These are phyloP conservation scores for Eupleurogrammus muticus DNA, from an alignment of 2,797 vertebrate genomes.

Conservation along the genomic window DNA sequence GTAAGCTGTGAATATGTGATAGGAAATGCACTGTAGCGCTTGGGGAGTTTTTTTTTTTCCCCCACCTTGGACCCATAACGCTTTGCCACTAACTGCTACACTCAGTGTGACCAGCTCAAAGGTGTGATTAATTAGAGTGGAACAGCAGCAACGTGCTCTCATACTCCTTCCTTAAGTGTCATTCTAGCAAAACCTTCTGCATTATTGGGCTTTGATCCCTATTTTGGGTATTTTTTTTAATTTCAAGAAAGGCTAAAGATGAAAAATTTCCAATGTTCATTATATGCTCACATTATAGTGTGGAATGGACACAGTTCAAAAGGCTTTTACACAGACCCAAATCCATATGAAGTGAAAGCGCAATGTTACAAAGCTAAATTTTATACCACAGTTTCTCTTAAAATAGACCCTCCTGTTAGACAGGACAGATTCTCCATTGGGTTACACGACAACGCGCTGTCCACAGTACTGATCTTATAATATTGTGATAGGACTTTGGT, in stretches of 20 bases:
- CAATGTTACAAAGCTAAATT: conserved; percentile 39
- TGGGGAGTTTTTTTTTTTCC: conserved; percentile 13
- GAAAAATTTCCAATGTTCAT: conserved; percentile 42
- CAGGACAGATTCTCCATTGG: conserved; percentile 22
- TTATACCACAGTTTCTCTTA: conserved; percentile 39
- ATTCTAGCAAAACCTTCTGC: conserved; percentile 39
- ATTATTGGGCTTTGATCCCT: conserved; percentile 52
- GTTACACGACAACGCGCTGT: conserved; percentile 65
- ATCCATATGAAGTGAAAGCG: conserved; percentile 33
- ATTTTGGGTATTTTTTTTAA: conserved; percentile 48
- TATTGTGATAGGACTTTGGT: no score
- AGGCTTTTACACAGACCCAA: conserved; percentile 34
- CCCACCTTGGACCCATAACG: conserved; percentile 17
- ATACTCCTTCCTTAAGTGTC: conserved; percentile 39
- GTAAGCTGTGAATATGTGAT: conserved; percentile 65
- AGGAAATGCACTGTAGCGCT: conserved; percentile 38
- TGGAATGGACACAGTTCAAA: conserved; percentile 37
- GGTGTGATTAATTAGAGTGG: conserved; percentile 68
- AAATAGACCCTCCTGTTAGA: conserved; percentile 25
- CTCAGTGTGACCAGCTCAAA: conserved; percentile 55
- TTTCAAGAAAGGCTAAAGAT: conserved; percentile 45
- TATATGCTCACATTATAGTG: conserved; percentile 33
- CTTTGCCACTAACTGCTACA: conserved; percentile 41
- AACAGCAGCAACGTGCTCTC: conserved; percentile 56
- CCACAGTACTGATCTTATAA: conserved; percentile 74